phyloP scores from a whole-genome alignment of 2,113 vertebrate species.

The Nibea albiflora region DNA sequence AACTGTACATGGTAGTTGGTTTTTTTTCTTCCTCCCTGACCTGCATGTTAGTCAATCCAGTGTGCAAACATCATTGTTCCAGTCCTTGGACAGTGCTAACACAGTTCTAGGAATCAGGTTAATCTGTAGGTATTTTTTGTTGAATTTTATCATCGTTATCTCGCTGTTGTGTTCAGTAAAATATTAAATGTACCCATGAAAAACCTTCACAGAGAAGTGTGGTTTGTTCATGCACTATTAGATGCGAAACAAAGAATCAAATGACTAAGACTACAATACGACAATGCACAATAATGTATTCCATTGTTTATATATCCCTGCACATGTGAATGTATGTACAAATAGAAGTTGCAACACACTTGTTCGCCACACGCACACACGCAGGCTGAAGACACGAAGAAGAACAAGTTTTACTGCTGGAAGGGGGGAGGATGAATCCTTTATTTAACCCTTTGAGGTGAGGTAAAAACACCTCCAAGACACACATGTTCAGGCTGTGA shows the following conservation, averaged over 20 bases:
- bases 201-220: slow-evolving; percentile 14
- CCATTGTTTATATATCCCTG: slow-evolving; percentile 48
- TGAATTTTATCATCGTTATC: slow-evolving; percentile 28
- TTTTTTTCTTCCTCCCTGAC: slow-evolving; percentile 45
- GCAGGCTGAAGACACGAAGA: slow-evolving; percentile 76
- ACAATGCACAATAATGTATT: slow-evolving; percentile 16
- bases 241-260: slow-evolving; percentile 20
- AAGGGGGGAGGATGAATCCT: slow-evolving; percentile 77
- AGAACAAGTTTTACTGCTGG: slow-evolving; percentile 85
- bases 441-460: slow-evolving; percentile 78
- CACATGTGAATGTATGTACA: slow-evolving; percentile 59
- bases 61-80: slow-evolving; percentile 71
- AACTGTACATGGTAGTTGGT: slow-evolving; percentile 43
- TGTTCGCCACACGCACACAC: slow-evolving; percentile 53
- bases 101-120: slow-evolving; percentile 66
- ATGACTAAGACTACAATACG: not conserved
- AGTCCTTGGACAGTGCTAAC: slow-evolving; percentile 54
- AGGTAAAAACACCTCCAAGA: slow-evolving; percentile 57
- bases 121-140: slow-evolving; percentile 29
- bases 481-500: slow-evolving; percentile 28
- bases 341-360: slow-evolving; percentile 69
- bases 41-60: slow-evolving; percentile 55
- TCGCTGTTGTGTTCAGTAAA: not conserved
- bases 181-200: not conserved
- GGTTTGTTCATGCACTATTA: not conserved